Percentiles rank a stretch among this genome's conserved stretches.
Conservation (phyloP, 2,113 vertebrate species). For the Rhinoderma darwinii region DNA sequence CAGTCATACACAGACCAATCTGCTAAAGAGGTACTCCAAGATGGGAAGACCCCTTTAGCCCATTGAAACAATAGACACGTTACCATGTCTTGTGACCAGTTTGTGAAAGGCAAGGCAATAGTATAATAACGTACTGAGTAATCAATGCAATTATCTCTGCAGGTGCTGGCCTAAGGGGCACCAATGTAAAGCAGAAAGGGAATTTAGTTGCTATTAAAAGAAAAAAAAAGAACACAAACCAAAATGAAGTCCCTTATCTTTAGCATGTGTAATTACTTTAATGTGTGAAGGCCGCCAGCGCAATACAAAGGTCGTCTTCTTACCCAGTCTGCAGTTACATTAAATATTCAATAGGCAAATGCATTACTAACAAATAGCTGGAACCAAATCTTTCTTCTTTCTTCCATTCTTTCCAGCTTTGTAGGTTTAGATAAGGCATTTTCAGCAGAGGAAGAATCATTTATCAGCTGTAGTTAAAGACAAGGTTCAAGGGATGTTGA, state of each 20-base stretch:
- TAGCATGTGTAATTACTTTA: slow-evolving; percentile 21
- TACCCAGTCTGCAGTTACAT: neutral
- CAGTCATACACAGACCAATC: too few species aligned
- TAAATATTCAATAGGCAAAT: slow-evolving; percentile 28
- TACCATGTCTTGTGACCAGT: neutral
- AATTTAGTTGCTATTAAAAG: neutral
- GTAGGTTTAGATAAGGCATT: neutral
- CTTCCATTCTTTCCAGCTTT: neutral
- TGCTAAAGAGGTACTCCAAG: too few species aligned
- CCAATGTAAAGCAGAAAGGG: neutral
- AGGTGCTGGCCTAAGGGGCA: neutral
- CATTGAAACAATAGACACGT: too few species aligned
- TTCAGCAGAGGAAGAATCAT: neutral
- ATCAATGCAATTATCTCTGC: neutral
- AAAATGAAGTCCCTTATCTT: slow-evolving; percentile 13
- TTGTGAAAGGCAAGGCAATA: neutral
- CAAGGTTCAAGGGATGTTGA: too few species aligned
- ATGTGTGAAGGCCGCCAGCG: neutral
- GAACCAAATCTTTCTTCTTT: neutral
- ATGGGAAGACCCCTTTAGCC: too few species aligned
- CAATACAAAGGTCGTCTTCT: slow-evolving; percentile 14
- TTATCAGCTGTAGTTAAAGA: neutral
- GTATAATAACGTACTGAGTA: neutral
- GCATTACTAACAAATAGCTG: slow-evolving; percentile 15
- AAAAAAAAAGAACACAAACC: neutral